Evolutionary conservation across 2,888 invertebrate genomes (phyloP), one percentile per base, ranked within the genome.

Genomic region (Melolontha melolontha): DNA sequence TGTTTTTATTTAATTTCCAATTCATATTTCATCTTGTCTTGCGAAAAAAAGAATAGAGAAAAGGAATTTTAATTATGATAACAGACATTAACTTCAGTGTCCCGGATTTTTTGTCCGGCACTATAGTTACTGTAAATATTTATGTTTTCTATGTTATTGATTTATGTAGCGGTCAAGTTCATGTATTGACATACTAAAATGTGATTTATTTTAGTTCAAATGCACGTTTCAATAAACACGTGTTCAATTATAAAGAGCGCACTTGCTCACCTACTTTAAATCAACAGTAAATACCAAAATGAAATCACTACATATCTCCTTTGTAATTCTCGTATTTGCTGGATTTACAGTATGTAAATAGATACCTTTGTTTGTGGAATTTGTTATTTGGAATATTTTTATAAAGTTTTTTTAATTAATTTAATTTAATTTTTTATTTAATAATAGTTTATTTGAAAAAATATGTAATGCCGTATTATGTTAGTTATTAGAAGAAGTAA

Each of bases 331-430:
- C n/a, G 5, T 57, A 12, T 1, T 49, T 1, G 57, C 29, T 42
- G 44, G 22, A 57, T 7, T 57, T 44, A 27, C 44, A 44, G 57
- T 57, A 57, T 29, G 57, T 57, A 52, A 27, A 6, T 52, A 50
- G 1, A 10, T 2, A 4, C 22, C 22, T 22, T 22, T 22, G 2
- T 22, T 12, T 47, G 14, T 11, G 8, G 14, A 5, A 14, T 47
- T 14, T 16, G n/a, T n/a, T n/a, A n/a, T n/a, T n/a, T n/a, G n/a
- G n/a, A n/a, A n/a, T n/a, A n/a, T n/a, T n/a, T n/a, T n/a, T n/a
- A n/a, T n/a, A 14, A 16, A 5, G 5, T 14, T 14, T 14, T 6
- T 47, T 14, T 14, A 44, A 44, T 44, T 44, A 10, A 16, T 47
- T 47, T 47, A 8, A 47, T 11, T 42, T n/a, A n/a, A 12, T 42